Percentiles rank a stretch among this genome's conserved stretches.
Evolutionary conservation across 2,113 vertebrate species (phyloP).

Genomic region (Neodon shergylaensis): DNA sequence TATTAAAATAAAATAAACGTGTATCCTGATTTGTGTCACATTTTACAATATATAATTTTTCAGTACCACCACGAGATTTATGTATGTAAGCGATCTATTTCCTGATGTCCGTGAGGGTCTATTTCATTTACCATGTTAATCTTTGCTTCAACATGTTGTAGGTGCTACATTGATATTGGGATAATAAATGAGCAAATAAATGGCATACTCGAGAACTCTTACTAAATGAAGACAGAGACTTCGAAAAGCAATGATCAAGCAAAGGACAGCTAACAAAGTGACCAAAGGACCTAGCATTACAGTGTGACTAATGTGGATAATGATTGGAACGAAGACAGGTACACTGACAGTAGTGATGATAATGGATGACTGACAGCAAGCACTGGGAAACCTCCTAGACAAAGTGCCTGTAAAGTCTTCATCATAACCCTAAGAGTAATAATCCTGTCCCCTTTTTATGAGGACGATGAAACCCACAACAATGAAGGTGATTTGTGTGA

Average conservation of each 20-base stretch:
- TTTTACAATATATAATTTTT: neutral
- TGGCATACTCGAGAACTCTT: neutral
- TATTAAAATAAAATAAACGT: neutral
- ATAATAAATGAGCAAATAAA: neutral
- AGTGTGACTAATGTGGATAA: neutral
- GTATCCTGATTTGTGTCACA: neutral
- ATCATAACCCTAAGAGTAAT: neutral
- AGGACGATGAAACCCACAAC: conserved; percentile 30
- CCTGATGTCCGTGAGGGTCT: neutral
- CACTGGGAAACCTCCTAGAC: neutral
- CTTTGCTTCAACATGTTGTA: neutral
- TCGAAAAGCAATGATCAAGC: neutral
- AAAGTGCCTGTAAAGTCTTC: neutral
- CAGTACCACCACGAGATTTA: neutral
- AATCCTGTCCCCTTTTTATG: neutral
- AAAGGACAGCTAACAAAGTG: conserved; percentile 10
- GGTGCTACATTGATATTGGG: neutral
- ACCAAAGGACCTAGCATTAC: neutral
- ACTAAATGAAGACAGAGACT: neutral
- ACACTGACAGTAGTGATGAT: neutral
- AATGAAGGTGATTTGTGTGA: conserved; percentile 9
- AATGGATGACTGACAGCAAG: neutral
- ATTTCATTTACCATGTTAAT: neutral
- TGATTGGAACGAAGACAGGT: neutral
- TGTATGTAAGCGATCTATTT: neutral